Conservation (phyloP, 2,797 vertebrate genomes). For the Parambassis ranga region DNA sequence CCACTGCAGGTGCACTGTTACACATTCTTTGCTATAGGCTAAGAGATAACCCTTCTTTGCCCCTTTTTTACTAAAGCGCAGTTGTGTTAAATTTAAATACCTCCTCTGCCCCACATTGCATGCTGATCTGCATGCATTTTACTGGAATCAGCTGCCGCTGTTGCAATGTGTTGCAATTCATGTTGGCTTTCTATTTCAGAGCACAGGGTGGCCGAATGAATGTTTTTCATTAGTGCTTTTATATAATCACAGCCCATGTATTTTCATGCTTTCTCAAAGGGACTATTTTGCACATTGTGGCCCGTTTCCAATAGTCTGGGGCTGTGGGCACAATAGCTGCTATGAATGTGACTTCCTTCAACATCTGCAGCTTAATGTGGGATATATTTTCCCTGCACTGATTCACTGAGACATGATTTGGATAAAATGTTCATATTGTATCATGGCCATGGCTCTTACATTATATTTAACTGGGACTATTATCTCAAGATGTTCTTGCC, state of each 20-base stretch:
- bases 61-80: conserved; percentile 14
- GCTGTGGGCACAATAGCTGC: conserved; percentile 23
- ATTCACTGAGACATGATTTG: conserved; percentile 22
- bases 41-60: conserved; percentile 1
- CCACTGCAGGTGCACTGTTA: neutral
- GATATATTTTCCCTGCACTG: neutral
- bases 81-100: conserved; percentile 5
- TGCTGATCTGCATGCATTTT: conserved; percentile 8
- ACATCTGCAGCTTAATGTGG: conserved; percentile 31
- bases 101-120: conserved; percentile 35
- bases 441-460: neutral
- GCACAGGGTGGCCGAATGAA: neutral
- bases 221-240: conserved; percentile 20
- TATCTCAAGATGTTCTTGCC: neutral
- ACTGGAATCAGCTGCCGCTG: neutral
- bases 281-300: conserved; percentile 17
- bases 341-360: conserved; percentile 40
- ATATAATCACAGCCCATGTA: conserved; percentile 15
- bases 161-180: conserved; percentile 6
- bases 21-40: neutral
- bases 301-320: conserved; percentile 20
- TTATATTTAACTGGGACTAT: neutral
- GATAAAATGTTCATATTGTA: conserved; percentile 4
- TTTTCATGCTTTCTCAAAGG: conserved; percentile 23
- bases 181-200: neutral